phyloP scores from a whole-genome alignment of 2,888 invertebrate species.

The Hermaeophaga mercurialis region DNA sequence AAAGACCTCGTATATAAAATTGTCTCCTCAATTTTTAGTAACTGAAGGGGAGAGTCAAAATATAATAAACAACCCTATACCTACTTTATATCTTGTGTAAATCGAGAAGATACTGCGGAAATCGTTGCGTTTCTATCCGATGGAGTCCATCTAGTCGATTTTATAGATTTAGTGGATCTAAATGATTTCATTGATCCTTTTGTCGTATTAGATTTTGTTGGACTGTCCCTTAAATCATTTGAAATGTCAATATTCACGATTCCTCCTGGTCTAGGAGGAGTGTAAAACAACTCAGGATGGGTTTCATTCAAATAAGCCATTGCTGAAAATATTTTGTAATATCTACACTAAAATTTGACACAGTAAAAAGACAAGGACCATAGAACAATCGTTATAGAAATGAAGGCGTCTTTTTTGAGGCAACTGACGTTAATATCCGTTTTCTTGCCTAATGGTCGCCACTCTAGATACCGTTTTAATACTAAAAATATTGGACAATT shows the following conservation, averaged over 20 bases:
- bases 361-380: too few relatives aligned
- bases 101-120: neutral
- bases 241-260: slow-evolving; percentile 29
- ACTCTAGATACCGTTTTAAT: too few relatives aligned
- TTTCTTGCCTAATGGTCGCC: too few relatives aligned
- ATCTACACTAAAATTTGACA: slow-evolving; percentile 5
- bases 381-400: too few relatives aligned
- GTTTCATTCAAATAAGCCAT: slow-evolving; percentile 29
- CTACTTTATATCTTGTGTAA: neutral
- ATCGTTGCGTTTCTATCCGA: neutral
- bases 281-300: slow-evolving; percentile 29
- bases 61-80: too few relatives aligned
- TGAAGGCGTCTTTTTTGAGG: too few relatives aligned
- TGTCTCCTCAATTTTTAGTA: too few relatives aligned
- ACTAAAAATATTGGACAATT: too few relatives aligned
- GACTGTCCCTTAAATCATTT: neutral
- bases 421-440: too few relatives aligned
- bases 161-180: slow-evolving; percentile 19
- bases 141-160: slow-evolving; percentile 3
- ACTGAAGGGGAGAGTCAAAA: too few relatives aligned
- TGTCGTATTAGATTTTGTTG: slow-evolving; percentile 13
- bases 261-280: slow-evolving; percentile 27
- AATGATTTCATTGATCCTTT: slow-evolving; percentile 10
- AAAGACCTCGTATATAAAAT: too few relatives aligned
- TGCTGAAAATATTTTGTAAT: slow-evolving; percentile 3